These are phyloP conservation scores for Pteruthius melanotis DNA, from an alignment of 2,113 vertebrate species.

Conservation along the genomic window DNA sequence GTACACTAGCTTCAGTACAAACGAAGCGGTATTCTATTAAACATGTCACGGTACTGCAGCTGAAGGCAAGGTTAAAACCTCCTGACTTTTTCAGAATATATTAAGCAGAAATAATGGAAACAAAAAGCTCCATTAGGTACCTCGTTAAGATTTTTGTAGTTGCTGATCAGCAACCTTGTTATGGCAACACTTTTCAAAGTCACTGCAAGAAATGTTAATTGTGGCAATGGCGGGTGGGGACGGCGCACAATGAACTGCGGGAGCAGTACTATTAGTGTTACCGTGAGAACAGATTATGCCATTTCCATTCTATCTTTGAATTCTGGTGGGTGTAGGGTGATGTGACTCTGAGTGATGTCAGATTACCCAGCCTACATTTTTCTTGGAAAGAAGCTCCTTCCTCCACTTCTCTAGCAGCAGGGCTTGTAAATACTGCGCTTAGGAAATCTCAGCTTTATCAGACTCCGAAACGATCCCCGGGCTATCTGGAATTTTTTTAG, in stretches of 20 bases:
- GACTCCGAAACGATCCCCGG: not conserved
- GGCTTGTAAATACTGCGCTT: not conserved
- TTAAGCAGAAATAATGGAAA: conserved; percentile 63
- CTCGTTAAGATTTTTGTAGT: conserved; percentile 55
- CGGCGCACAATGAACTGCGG: not conserved
- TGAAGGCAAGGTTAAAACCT: conserved; percentile 51
- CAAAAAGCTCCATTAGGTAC: conserved; percentile 51
- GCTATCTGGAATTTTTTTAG: not conserved
- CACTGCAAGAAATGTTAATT: conserved; percentile 25
- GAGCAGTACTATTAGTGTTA: conserved; percentile 45
- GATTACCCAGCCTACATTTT: conserved; percentile 64
- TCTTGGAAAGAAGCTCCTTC: conserved; percentile 65
- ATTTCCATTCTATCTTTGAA: conserved; percentile 63
- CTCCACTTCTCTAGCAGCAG: conserved; percentile 4
- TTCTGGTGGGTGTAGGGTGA: conserved; percentile 51
- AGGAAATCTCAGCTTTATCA: conserved; percentile 24
- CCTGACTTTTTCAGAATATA: conserved; percentile 60
- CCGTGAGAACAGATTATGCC: conserved; percentile 49
- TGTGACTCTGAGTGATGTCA: conserved; percentile 63
- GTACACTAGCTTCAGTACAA: not conserved
- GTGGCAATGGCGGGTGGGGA: conserved; percentile 1
- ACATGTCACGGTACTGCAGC: not conserved
- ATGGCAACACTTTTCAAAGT: conserved; percentile 57
- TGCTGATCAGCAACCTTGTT: conserved; percentile 45
- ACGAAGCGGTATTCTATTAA: conserved; percentile 6